Evolutionary conservation across 37 sponge, comb jelly and placozoan genomes (phyloP).

Genomic region (Halichondria panicea): DNA sequence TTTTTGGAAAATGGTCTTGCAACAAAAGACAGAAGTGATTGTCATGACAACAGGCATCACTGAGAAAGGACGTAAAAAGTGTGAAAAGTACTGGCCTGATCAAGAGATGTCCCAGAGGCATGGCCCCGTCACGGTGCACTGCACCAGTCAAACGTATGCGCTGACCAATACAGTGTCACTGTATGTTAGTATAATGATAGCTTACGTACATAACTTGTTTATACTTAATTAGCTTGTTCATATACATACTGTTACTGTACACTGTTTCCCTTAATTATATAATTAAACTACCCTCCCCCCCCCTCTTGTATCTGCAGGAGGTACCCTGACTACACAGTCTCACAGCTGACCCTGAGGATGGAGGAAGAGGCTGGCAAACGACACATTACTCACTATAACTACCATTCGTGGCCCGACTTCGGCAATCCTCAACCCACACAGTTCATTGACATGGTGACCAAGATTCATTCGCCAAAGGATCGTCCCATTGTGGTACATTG

Average conservation of each 20-base stretch:
- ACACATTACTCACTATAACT: conserved; percentile 63
- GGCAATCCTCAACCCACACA: conserved; percentile 46
- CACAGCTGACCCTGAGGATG: conserved; percentile 14
- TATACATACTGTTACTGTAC: no score
- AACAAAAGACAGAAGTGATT: conserved; percentile 52
- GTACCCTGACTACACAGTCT: conserved; percentile 24
- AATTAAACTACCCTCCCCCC: neutral
- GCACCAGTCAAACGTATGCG: conserved; percentile 42
- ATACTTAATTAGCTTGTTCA: no score
- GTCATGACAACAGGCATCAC: conserved; percentile 58
- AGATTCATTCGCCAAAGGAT: neutral
- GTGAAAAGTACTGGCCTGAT: conserved; percentile 79
- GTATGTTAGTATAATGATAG: no score
- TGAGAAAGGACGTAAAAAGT: conserved; percentile 19
- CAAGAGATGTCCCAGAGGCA: conserved; percentile 29
- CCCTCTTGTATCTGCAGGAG: conserved; percentile 3
- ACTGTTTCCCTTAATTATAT: conserved; percentile 4
- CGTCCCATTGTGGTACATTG: conserved; percentile 65
- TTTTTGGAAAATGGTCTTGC: conserved; percentile 87
- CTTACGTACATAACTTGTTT: no score
- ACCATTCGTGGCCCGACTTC: conserved; percentile 65
- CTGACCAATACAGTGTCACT: no score
- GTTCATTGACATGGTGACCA: conserved; percentile 38
- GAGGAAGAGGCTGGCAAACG: conserved; percentile 10
- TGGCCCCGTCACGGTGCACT: conserved; percentile 34